Conservation (phyloP, 2,797 vertebrate genomes). For the Microctenopoma lineatum region DNA sequence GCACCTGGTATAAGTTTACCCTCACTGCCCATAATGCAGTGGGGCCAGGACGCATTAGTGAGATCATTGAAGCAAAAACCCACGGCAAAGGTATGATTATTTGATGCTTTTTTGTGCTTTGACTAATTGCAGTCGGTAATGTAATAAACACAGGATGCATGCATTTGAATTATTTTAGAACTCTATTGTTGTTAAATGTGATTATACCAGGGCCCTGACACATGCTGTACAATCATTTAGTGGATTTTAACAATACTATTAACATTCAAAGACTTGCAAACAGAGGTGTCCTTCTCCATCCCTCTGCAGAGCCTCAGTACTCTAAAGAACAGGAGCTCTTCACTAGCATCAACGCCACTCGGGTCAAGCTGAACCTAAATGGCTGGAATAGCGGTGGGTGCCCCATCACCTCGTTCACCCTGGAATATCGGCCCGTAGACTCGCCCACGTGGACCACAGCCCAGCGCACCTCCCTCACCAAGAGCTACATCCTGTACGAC, state of each 20-base stretch:
- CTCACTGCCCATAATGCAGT: conserved; percentile 98
- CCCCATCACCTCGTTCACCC: conserved; percentile 94
- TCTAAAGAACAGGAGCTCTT: conserved; percentile 97
- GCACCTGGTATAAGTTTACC: conserved; percentile 99
- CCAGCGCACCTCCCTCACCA: conserved; percentile 93
- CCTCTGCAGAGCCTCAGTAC: conserved; percentile 92
- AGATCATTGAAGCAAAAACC: conserved; percentile 98
- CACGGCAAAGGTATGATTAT: conserved; percentile 90
- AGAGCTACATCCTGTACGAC: conserved; percentile 94
- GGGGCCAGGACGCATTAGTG: conserved; percentile 96
- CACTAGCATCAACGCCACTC: conserved; percentile 92
- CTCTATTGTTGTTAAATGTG: background rate
- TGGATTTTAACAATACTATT: background rate
- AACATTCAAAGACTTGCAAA: too few relatives aligned
- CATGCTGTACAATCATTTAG: background rate
- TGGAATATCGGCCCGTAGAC: conserved; percentile 92
- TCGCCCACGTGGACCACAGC: conserved; percentile 92
- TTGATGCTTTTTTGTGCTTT: background rate
- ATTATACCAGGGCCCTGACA: background rate
- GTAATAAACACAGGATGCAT: too few relatives aligned
- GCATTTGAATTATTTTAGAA: too few relatives aligned
- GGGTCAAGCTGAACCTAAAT: conserved; percentile 92
- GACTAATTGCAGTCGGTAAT: too few relatives aligned
- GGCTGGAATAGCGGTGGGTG: conserved; percentile 98
- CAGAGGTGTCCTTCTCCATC: background rate